Conservation (phyloP, 1,140 invertebrate species). For the Ceratitis capitata region DNA sequence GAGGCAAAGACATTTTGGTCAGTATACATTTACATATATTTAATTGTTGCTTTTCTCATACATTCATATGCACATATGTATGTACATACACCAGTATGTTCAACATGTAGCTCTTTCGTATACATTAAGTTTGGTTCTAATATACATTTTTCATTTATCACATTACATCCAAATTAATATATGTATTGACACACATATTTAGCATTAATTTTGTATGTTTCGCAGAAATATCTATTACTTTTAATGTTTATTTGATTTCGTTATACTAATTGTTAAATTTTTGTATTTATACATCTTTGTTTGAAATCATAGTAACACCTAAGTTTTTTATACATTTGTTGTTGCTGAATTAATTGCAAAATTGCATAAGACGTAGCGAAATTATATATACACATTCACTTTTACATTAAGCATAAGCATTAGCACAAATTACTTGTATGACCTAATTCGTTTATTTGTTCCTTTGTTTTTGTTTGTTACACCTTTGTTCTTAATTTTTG, state of each 20-base stretch:
- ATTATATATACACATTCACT: neutral
- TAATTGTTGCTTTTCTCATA: neutral
- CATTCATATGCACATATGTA: neutral
- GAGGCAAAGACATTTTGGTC: neutral
- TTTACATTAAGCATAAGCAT: neutral
- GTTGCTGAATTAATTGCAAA: neutral
- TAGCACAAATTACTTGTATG: conserved; percentile 52
- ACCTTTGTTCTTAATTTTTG: neutral
- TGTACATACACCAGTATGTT: neutral
- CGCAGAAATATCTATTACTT: neutral
- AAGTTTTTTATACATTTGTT: neutral
- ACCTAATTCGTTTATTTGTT: conserved; percentile 7
- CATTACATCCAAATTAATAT: conserved; percentile 50
- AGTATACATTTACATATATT: neutral
- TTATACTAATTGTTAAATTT: neutral
- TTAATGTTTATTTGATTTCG: neutral
- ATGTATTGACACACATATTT: neutral
- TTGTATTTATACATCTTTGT: neutral
- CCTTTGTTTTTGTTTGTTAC: neutral
- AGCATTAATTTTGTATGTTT: neutral
- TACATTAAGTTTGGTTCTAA: conserved; percentile 39
- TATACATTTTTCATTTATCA: conserved; percentile 51
- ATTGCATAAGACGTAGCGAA: neutral
- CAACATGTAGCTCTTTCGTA: conserved; percentile 36
- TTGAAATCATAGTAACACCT: conserved; percentile 2